These are phyloP conservation scores for Macquaria australasica DNA, from an alignment of 2,113 vertebrate species.

Conservation along the genomic window DNA sequence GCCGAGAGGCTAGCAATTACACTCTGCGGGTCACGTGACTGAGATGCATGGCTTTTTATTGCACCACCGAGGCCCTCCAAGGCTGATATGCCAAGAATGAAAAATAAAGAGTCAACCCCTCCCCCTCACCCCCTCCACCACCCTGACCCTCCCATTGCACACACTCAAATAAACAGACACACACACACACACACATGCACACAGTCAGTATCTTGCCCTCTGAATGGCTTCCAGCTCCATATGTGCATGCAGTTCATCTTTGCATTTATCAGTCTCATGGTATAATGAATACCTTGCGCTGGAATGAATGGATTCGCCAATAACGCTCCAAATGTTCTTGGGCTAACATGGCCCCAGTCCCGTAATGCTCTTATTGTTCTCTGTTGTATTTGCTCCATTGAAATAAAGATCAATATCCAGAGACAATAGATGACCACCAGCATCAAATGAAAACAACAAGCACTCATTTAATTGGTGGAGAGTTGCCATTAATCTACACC, in stretches of 20 bases:
- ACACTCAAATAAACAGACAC: conserved; percentile 45
- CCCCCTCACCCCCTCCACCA: conserved; percentile 20
- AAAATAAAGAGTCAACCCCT: conserved; percentile 67
- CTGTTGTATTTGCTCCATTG: conserved; percentile 57
- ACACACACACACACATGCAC: conserved; percentile 34
- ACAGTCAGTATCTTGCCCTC: conserved; percentile 27
- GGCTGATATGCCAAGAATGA: conserved; percentile 75
- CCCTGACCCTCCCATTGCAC: conserved; percentile 39
- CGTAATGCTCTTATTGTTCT: conserved; percentile 67
- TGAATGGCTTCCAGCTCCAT: conserved; percentile 54
- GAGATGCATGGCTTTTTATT: conserved; percentile 73
- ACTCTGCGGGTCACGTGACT: conserved; percentile 54
- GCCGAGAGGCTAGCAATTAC: conserved; percentile 70
- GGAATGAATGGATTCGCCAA: conserved; percentile 73
- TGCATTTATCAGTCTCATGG: conserved; percentile 64
- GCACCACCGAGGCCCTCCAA: conserved; percentile 64
- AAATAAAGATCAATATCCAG: conserved; percentile 76
- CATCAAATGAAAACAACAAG: conserved; percentile 68
- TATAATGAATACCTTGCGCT: conserved; percentile 67
- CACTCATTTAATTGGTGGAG: conserved; percentile 67
- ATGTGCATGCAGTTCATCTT: conserved; percentile 60
- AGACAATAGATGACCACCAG: conserved; percentile 75
- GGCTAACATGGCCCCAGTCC: conserved; percentile 54
- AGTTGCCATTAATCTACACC: conserved; percentile 72
- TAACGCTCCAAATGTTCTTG: conserved; percentile 62